These are phyloP conservation scores for Incurvaria masculella DNA, from an alignment of 2,888 invertebrate species.

Conservation along the genomic window DNA sequence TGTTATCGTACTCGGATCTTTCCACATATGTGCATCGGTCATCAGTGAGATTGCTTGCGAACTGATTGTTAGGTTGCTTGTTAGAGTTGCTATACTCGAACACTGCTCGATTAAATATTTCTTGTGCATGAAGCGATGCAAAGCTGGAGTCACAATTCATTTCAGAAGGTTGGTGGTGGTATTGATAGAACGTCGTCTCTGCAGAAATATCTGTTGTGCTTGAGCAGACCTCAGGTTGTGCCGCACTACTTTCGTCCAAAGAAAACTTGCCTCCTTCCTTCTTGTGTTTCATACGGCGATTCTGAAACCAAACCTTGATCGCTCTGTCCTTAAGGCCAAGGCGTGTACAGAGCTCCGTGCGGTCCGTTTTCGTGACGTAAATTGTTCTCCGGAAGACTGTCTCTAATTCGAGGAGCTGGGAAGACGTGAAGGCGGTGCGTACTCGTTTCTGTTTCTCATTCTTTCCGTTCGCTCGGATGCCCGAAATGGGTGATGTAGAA, in stretches of 20 bases:
- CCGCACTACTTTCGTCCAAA: neutral
- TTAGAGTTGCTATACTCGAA: no score
- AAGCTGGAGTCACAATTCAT: neutral
- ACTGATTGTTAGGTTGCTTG: no score
- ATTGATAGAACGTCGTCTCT: neutral
- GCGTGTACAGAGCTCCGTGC: slow-evolving; percentile 60
- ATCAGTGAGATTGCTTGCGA: no score
- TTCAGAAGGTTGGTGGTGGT: neutral
- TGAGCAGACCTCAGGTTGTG: neutral
- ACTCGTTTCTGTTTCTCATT: slow-evolving; percentile 53
- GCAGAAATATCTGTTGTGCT: neutral
- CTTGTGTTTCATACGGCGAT: slow-evolving; percentile 72
- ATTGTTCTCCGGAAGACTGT: slow-evolving; percentile 63
- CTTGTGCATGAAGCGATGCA: neutral
- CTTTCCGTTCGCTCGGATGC: no score
- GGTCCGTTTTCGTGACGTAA: slow-evolving; percentile 66
- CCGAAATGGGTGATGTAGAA: no score
- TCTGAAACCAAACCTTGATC: slow-evolving; percentile 85
- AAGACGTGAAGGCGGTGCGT: slow-evolving; percentile 70
- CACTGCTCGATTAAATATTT: neutral
- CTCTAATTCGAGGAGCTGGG: slow-evolving; percentile 68
- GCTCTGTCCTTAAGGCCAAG: slow-evolving; percentile 68
- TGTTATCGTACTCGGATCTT: no score
- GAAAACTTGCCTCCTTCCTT: slow-evolving; percentile 38
- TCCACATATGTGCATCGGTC: no score